These are phyloP conservation scores for Palythoa grandiflora DNA, from an alignment of 92 coral and sea anemone species.

Conservation along the genomic window DNA sequence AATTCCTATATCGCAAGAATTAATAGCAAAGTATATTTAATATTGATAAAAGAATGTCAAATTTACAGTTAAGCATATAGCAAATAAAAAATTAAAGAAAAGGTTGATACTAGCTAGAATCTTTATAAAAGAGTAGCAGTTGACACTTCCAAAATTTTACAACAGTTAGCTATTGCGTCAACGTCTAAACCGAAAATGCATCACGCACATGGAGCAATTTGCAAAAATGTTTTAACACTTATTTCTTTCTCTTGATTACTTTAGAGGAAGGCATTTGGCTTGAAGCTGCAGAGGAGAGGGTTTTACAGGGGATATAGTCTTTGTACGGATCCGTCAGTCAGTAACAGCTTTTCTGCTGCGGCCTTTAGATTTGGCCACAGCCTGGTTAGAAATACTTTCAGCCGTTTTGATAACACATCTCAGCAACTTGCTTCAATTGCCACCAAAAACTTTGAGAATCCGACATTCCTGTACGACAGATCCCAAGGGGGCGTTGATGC, in stretches of 20 bases:
- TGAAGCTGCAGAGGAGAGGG: background rate
- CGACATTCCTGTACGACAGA: background rate
- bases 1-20: too few species aligned
- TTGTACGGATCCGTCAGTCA: slow-evolving; percentile 10
- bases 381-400: background rate
- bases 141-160: too few species aligned
- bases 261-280: slow-evolving; percentile 5
- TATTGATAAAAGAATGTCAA: too few species aligned
- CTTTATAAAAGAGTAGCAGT: too few species aligned
- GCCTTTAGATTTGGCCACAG: slow-evolving; percentile 24
- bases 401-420: slow-evolving; percentile 1
- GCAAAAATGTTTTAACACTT: background rate
- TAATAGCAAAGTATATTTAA: too few species aligned
- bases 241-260: background rate
- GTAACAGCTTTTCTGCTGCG: slow-evolving; percentile 7
- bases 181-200: too few species aligned
- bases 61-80: too few species aligned
- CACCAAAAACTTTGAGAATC: background rate
- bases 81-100: too few species aligned
- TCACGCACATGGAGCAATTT: too few species aligned
- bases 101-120: too few species aligned
- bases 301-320: background rate
- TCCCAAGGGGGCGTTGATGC: slow-evolving; percentile 3
- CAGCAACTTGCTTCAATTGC: background rate
- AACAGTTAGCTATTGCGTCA: too few species aligned